Evolutionary conservation across 2,888 invertebrate species (phyloP), one percentile per base, ranked within the genome.

Genomic region (Heteromyza rotundicornis): DNA sequence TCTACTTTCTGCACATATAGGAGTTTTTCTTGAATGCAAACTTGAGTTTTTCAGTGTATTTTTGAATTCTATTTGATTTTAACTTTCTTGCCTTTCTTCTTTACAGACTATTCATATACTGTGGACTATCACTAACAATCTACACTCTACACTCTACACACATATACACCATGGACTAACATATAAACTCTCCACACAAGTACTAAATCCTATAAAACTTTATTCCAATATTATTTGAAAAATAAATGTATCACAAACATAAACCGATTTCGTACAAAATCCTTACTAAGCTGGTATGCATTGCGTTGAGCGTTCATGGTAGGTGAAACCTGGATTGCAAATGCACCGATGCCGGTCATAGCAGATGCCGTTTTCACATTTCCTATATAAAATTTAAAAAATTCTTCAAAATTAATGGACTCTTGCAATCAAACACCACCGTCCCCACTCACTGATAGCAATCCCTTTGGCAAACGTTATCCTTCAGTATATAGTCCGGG

Each of bases 401-500:
- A 36, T 16, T 20, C 12, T 16, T 47, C 27, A 55, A 12, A 50
- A 22, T 27, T n/a, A 8, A 3, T 23, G 2, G 7, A 14, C 8
- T 0, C n/a, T 1, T 0, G 1, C 20, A 16, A 52, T 14, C 32
- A 47, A 22, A 53, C 1, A 16, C 2, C 14, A 16, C 2, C 1
- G 0, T 1, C 2, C 14, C 2, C 24, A 77, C 78, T 77, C 60
- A 82, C 82, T 80, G 79, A 67, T 80, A 78, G 67, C 84, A 84
- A 53, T 77, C 69, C 17, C 81, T 74, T 52, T 80, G 78, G 57
- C 84, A 84, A 40, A 78, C 72, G 1, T 73, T 77, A 62, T 77
- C 72, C 56, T 72, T 84, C 44, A 84, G 78, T 1, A 77, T 76
- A 70, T 83, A 89, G 0, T 88, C 88, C 1, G 80, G 71, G 2